Evolutionary conservation across 2,113 vertebrate species (phyloP).

Genomic region (Copsychus sechellarum): DNA sequence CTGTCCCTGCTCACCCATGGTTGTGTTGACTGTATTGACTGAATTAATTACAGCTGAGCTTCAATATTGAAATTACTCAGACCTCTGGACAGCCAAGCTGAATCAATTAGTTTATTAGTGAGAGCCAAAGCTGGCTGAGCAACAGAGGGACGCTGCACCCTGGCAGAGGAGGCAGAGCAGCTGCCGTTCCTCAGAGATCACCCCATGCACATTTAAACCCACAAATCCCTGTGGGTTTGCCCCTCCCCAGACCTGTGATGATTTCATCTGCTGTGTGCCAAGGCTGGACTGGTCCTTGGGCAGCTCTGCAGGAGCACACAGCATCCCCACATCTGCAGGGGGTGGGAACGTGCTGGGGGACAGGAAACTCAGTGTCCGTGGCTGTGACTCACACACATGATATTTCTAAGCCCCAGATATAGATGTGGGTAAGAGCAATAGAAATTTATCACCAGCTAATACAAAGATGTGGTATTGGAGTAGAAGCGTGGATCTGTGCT

Average conservation of each 20-base stretch:
- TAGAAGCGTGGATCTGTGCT: background rate
- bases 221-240: background rate
- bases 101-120: conserved; percentile 22
- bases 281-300: background rate
- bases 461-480: background rate
- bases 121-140: background rate
- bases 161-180: background rate
- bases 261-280: background rate
- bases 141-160: background rate
- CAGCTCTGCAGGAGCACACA: background rate
- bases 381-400: background rate
- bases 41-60: conserved; percentile 15
- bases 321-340: fast-evolving
- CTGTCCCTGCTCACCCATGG: background rate
- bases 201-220: background rate
- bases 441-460: background rate
- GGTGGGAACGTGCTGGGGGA: fast-evolving
- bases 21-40: background rate
- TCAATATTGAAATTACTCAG: conserved; percentile 54
- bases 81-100: background rate
- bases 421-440: background rate
- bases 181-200: fast-evolving
- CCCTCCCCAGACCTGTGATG: fast-evolving
- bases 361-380: background rate
- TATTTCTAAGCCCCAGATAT: background rate